phyloP scores from a whole-genome alignment of 2,888 invertebrate species.

The Chrysolina oricalcia region DNA sequence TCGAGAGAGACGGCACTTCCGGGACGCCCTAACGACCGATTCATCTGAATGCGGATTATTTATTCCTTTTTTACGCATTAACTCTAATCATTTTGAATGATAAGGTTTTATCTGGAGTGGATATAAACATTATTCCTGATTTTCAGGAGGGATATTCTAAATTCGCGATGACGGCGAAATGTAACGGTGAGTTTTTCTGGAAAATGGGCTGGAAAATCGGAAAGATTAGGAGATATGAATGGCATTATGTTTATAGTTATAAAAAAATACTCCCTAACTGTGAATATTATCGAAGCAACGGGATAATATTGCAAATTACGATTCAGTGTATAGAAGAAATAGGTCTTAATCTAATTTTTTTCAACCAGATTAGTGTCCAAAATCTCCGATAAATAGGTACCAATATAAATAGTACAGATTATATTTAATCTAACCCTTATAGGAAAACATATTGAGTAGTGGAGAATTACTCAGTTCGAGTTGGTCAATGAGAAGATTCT shows the following conservation, averaged over 20 bases:
- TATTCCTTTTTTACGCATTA: slow-evolving; percentile 69
- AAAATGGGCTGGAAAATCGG: not conserved
- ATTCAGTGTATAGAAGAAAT: too few species aligned
- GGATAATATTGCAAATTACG: too few species aligned
- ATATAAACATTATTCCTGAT: slow-evolving; percentile 69
- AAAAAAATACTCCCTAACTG: too few species aligned
- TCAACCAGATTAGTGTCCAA: too few species aligned
- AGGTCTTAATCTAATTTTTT: too few species aligned
- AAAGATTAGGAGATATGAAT: not conserved
- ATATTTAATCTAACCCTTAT: too few species aligned
- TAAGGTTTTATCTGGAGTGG: slow-evolving; percentile 67
- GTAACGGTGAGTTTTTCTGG: not conserved
- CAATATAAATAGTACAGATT: too few species aligned
- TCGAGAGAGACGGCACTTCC: slow-evolving; percentile 59
- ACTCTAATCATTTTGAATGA: slow-evolving; percentile 69
- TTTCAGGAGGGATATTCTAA: slow-evolving; percentile 53
- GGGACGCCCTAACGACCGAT: slow-evolving; percentile 68
- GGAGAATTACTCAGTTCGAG: too few species aligned
- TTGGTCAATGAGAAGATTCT: too few species aligned
- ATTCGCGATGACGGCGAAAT: slow-evolving; percentile 32
- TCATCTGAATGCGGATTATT: slow-evolving; percentile 70
- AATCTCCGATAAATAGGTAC: too few species aligned
- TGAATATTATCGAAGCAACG: too few species aligned
- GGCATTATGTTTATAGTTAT: not conserved
- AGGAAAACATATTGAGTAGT: too few species aligned